Evolutionary conservation across 2,797 vertebrate species (phyloP).

Genomic region (Semaprochilodus insignis): DNA sequence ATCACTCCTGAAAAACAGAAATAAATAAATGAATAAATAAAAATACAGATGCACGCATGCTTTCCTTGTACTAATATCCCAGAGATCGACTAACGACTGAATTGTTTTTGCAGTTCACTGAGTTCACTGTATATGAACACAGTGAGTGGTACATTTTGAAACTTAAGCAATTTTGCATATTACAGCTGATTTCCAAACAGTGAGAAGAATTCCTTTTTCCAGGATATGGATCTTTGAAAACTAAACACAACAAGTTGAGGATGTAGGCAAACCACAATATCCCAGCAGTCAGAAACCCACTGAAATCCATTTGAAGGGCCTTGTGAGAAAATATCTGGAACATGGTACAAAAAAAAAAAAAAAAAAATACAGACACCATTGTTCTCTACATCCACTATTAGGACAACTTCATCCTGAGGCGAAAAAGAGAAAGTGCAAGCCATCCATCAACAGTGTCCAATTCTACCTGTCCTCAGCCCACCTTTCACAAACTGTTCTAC

Average conservation of each 20-base stretch:
- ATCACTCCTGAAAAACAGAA: constrained; percentile 64
- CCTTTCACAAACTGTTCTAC: background rate
- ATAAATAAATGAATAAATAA: background rate
- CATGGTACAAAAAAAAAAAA: background rate
- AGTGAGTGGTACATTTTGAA: too few relatives aligned
- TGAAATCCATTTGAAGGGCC: background rate
- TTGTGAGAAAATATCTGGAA: background rate
- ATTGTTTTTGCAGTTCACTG: too few relatives aligned
- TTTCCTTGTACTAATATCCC: too few relatives aligned
- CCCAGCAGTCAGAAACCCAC: background rate
- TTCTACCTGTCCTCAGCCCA: constrained; percentile 34
- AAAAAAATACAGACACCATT: background rate
- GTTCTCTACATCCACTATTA: background rate
- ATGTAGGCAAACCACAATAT: background rate
- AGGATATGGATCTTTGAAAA: too few relatives aligned
- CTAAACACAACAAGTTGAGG: background rate
- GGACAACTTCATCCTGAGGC: constrained; percentile 35
- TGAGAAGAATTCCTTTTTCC: too few relatives aligned
- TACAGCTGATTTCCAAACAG: too few relatives aligned
- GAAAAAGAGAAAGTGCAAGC: constrained; percentile 10
- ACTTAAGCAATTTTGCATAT: too few relatives aligned
- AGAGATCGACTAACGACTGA: too few relatives aligned
- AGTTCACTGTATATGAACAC: too few relatives aligned
- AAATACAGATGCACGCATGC: too few relatives aligned
- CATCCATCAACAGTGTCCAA: constrained; percentile 32